Evolutionary conservation across 2,113 vertebrate species (phyloP).

Genomic region (Anhinga anhinga): DNA sequence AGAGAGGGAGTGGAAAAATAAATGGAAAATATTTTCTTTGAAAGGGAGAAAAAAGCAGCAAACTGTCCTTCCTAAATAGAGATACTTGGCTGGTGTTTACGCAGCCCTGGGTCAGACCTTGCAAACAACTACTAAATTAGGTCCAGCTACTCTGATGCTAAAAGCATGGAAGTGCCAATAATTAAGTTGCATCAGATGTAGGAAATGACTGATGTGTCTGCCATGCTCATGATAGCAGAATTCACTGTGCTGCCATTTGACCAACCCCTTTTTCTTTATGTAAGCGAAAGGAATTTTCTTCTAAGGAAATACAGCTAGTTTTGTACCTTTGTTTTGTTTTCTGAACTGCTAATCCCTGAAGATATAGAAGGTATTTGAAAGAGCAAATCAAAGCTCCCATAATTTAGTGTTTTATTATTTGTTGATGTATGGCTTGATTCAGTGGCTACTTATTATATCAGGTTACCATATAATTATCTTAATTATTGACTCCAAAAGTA

Average conservation of each 20-base stretch:
- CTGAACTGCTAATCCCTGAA: slow-evolving; percentile 37
- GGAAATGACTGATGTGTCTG: slow-evolving; percentile 40
- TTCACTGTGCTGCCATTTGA: slow-evolving; percentile 8
- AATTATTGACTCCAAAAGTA: slow-evolving; percentile 59
- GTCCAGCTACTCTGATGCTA: slow-evolving; percentile 41
- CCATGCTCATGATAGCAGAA: background rate
- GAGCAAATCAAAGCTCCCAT: slow-evolving; percentile 40
- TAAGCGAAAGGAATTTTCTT: slow-evolving; percentile 35
- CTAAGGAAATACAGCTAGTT: slow-evolving; percentile 8
- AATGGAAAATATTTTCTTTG: slow-evolving; percentile 60
- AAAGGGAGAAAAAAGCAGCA: background rate
- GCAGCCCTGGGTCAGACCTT: slow-evolving; percentile 42
- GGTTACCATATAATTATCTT: slow-evolving; percentile 66
- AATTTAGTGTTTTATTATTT: slow-evolving; percentile 54
- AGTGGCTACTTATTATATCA: slow-evolving; percentile 64
- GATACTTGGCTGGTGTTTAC: slow-evolving; percentile 6
- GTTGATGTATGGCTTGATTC: slow-evolving; percentile 59
- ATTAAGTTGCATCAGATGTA: slow-evolving; percentile 40
- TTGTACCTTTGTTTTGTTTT: slow-evolving; percentile 50
- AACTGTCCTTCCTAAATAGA: slow-evolving; percentile 18
- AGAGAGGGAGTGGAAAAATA: slow-evolving; percentile 59
- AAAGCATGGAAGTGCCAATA: slow-evolving; percentile 44
- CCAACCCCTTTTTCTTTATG: background rate
- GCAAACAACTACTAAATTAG: slow-evolving; percentile 53
- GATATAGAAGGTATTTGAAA: slow-evolving; percentile 42